Conservation (phyloP, 2,888 invertebrate species). For the Xylota sylvarum region DNA sequence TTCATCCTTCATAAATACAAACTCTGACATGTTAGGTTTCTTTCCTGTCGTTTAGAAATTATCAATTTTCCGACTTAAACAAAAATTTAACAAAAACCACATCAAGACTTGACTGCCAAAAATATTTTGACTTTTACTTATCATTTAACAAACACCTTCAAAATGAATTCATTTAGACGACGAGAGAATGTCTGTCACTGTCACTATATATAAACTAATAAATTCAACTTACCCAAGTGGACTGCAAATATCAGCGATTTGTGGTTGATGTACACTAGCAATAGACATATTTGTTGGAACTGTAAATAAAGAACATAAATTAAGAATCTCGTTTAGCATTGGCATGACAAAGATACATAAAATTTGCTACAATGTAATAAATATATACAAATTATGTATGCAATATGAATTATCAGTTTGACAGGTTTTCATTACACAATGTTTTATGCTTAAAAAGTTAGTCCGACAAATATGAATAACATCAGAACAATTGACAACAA, state of each 20-base stretch:
- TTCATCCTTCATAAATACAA: no score
- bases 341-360: conserved; percentile 1
- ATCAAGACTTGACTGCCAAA: no score
- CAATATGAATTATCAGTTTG: conserved; percentile 8
- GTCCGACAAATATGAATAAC: not conserved
- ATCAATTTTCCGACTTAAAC: no score
- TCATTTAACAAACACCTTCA: no score
- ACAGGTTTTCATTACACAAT: not conserved
- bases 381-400: not conserved
- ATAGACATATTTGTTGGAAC: conserved; percentile 86
- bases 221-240: conserved; percentile 83
- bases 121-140: no score
- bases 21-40: no score
- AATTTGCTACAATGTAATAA: not conserved
- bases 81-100: no score
- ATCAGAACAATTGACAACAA: not conserved
- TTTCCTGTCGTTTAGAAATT: no score
- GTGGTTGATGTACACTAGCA: conserved; percentile 86
- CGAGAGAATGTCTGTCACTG: not conserved
- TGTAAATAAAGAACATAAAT: conserved; percentile 82
- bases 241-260: conserved; percentile 85
- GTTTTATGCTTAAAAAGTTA: not conserved
- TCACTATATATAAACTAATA: not conserved
- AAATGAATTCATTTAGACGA: no score
- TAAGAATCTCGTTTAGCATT: conserved; percentile 51